Evolutionary conservation across 1,140 invertebrate genomes (phyloP), one percentile per base, ranked within the genome.

Genomic region (Drosophila malerkotliana): DNA sequence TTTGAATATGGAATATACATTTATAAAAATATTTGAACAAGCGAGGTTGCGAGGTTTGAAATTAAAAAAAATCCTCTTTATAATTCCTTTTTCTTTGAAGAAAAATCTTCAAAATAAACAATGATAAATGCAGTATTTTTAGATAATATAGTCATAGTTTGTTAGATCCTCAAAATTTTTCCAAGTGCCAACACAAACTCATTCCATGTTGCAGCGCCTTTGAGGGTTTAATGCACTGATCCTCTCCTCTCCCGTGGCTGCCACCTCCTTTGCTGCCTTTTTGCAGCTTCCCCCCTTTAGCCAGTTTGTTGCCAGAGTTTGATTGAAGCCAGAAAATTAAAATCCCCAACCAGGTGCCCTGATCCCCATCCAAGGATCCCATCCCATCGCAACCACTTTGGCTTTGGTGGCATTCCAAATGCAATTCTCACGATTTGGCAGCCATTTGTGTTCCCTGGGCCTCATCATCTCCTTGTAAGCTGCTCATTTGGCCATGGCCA

Each of bases 351-450:
- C 45, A 75, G 54, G 39, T 28, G 21, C 28, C 26, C 28, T 44
- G 7, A 48, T 32, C 18, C 6, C 9, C 8, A 39, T 37, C 41
- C 28, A 6, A 32, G 26, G 39, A 41, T 41, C 58, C 14, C 18
- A 21, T 24, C 59, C 21, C 32, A 34, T 34, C 32, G 8, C 32
- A 34, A 10, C 32, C 32, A 34, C 12, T 12, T 54, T 24, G 34
- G 34, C 12, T 45, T 34, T 53, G 41, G 66, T 77, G 61, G 59
- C 41, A 66, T 59, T 55, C 49, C 44, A 66, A 71, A 75, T 84
- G 79, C 79, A 83, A 87, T 85, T 85, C 82, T 85, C 82, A 85
- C 82, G 82, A 85, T 81, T 87, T 82, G 73, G 73, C 78, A 81
- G 57, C 54, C 81, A 79, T 66, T 82, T 82, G 75, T 78, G 74